Base-by-base conservation (phyloP, 2,888 invertebrate species). In the Drosophila putrida region DNA sequence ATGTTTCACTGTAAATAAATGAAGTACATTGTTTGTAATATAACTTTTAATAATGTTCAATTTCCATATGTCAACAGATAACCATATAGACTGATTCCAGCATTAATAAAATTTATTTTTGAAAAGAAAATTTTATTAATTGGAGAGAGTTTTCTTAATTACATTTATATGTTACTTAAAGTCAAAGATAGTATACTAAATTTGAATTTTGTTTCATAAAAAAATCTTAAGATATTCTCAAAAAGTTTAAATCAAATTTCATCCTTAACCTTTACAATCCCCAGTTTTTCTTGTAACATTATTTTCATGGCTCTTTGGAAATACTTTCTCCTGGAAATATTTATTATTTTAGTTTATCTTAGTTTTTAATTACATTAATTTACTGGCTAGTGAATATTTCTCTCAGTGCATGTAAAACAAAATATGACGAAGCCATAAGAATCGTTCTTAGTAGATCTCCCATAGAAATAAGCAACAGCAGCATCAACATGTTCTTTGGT, bases 1-100 rank as follows among this genome's bases (percentile, higher is more conserved):
- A 38, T 65, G 46, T 64, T 9, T 33, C 27, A 13, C 20, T 36
- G 41, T 38, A 53, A 70, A 57, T 41, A 53, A 28, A 39, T 33
- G 10, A 9, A 51, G 9, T 10, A 15, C 27, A 36, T 9, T 28
- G 28, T 28, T 51, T 39, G 11, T 38, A 31, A 11, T 39, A 31
- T 20, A 41, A 11, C 15, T 31, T 31, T 53, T 39, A 20, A 27
- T 20, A 41, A 31, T 31, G 28, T 28, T 15, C 31, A 31, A 31
- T 39, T 41, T 43, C 4, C 41, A 43, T 10, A 9, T 55, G 44
- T 31, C 33, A 33, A 11, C 20, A 43, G 43, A 55, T 55, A 55
- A 43, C 25, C 20, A 33, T 43, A 43, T 20, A 55, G 43, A 55
- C 55, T 55, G 55, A 35, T 13, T 28, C 13, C 13, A 50, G 39